Conservation (phyloP, 2,113 vertebrate genomes). For the Dolichotis patagonum region DNA sequence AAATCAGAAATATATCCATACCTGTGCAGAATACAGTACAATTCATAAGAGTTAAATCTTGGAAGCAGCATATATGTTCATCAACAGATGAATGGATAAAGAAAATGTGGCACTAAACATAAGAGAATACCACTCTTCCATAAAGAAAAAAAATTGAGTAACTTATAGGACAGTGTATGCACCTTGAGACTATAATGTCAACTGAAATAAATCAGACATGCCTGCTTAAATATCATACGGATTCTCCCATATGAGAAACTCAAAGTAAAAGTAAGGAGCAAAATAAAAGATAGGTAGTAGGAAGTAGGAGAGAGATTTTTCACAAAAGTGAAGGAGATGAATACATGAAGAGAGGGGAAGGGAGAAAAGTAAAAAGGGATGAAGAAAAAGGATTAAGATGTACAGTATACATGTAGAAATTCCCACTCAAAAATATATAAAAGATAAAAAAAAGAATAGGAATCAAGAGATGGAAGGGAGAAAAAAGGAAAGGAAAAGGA, state of each 20-base stretch:
- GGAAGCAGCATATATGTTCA: background rate
- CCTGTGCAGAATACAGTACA: background rate
- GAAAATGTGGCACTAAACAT: background rate
- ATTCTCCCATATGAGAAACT: background rate
- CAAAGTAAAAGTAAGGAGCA: background rate
- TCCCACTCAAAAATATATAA: background rate
- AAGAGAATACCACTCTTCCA: background rate
- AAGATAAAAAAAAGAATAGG: background rate
- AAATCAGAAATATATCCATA: background rate
- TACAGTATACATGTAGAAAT: background rate
- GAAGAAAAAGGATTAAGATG: background rate
- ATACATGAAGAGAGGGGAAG: background rate
- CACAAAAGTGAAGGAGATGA: background rate
- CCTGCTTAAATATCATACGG: background rate
- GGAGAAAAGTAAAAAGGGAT: background rate
- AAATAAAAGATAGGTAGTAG: background rate
- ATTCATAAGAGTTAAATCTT: background rate
- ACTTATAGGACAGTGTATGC: background rate
- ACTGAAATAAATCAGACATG: background rate
- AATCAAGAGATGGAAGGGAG: background rate
- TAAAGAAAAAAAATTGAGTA: background rate
- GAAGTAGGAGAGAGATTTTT: background rate
- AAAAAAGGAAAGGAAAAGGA: background rate
- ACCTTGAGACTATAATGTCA: background rate
- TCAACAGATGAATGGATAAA: background rate